Percentiles rank a stretch among this genome's conserved stretches.
phyloP scores from a whole-genome alignment of 1,140 invertebrate genomes.

The Cataglyphis hispanica region DNA sequence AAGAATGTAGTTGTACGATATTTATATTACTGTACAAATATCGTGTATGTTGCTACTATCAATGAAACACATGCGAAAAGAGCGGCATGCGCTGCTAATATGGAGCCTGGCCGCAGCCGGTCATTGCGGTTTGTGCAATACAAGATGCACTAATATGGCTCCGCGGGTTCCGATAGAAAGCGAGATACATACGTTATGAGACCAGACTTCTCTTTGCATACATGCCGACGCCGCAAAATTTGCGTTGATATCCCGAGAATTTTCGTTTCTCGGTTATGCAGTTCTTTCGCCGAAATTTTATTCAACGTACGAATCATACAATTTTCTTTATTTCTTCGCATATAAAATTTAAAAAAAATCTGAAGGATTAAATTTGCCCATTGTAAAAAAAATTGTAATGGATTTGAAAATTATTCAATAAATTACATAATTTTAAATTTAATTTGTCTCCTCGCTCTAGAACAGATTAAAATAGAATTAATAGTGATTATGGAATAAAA shows the following conservation, averaged over 20 bases:
- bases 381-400: neutral
- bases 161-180: slow-evolving; percentile 71
- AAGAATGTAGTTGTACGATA: neutral
- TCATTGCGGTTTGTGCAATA: slow-evolving; percentile 72
- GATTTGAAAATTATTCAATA: neutral
- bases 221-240: slow-evolving; percentile 55
- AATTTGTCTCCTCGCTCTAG: neutral
- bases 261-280: slow-evolving; percentile 34
- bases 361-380: neutral
- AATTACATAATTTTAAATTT: neutral
- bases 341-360: neutral
- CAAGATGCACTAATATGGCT: slow-evolving; percentile 76
- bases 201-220: slow-evolving; percentile 68
- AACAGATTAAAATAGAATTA: neutral
- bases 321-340: neutral
- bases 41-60: slow-evolving; percentile 45
- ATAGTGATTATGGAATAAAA: too few species aligned
- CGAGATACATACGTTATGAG: slow-evolving; percentile 77
- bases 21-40: slow-evolving; percentile 26
- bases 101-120: slow-evolving; percentile 64
- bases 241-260: slow-evolving; percentile 49
- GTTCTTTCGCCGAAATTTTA: neutral
- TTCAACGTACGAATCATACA: neutral
- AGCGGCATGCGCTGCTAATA: slow-evolving; percentile 63
- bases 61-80: slow-evolving; percentile 53